Conservation (phyloP, 1,140 invertebrate species). For the Trichonephila clavata region DNA sequence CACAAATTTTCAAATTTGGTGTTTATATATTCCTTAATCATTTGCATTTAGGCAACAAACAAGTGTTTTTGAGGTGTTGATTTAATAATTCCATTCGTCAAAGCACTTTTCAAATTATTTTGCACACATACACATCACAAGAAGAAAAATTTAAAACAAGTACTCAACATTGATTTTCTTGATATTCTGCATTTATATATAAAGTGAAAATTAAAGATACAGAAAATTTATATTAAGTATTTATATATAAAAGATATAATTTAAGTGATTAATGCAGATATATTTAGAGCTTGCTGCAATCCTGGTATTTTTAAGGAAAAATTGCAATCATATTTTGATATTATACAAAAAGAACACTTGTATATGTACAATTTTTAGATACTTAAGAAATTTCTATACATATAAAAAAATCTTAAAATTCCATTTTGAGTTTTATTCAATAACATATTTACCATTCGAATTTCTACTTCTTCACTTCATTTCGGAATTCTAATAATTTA, state of each 20-base stretch:
- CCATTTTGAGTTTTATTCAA: neutral
- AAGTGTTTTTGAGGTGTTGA: neutral
- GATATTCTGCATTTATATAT: neutral
- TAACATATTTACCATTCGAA: too few relatives aligned
- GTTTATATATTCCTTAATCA: neutral
- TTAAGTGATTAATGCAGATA: neutral
- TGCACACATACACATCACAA: conserved; percentile 4
- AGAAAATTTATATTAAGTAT: neutral
- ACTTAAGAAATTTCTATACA: conserved; percentile 2
- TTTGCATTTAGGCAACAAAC: conserved; percentile 7
- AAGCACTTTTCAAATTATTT: neutral
- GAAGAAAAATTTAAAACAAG: neutral
- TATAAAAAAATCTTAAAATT: conserved; percentile 8
- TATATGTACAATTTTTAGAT: neutral
- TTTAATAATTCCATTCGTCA: neutral
- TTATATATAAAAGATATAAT: neutral
- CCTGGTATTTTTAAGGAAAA: neutral
- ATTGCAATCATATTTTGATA: neutral
- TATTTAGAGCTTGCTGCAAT: neutral
- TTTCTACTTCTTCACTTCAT: too few relatives aligned
- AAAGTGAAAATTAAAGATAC: neutral
- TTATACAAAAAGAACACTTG: conserved; percentile 4
- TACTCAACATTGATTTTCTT: neutral
- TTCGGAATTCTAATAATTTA: too few relatives aligned
- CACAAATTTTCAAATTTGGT: conserved; percentile 9